These are phyloP conservation scores for Sebastes paucispinis DNA, from an alignment of 2,797 vertebrate genomes.

Conservation along the genomic window DNA sequence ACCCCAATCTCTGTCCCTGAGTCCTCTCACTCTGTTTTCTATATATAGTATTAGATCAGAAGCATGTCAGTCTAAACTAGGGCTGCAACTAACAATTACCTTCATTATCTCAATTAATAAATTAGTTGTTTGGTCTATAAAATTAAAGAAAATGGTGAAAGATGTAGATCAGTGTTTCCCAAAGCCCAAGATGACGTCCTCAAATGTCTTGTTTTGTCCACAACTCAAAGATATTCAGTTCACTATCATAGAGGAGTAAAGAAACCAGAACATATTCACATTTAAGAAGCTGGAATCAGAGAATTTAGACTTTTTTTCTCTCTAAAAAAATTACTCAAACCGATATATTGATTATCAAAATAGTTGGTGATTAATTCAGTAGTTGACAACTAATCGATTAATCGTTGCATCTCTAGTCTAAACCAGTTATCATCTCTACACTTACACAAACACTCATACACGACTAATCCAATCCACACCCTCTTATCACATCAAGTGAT, in stretches of 20 bases:
- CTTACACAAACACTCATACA: not conserved
- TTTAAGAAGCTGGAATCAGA: not conserved
- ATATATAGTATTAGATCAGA: slow-evolving; percentile 5
- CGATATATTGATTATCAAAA: not conserved
- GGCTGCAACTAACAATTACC: too few relatives aligned
- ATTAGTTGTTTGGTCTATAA: too few relatives aligned
- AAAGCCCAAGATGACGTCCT: too few relatives aligned
- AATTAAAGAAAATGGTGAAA: too few relatives aligned
- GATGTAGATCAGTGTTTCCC: too few relatives aligned
- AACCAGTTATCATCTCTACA: not conserved
- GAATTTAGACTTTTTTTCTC: not conserved
- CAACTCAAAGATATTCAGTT: too few relatives aligned
- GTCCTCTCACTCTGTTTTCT: not conserved
- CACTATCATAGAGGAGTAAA: not conserved
- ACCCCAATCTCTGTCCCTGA: not conserved
- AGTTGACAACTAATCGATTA: not conserved
- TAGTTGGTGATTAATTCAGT: not conserved
- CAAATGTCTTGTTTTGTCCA: too few relatives aligned
- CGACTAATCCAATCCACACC: not conserved
- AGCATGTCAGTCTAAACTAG: not conserved
- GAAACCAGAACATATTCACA: not conserved
- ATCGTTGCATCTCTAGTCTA: not conserved
- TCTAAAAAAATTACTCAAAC: not conserved
- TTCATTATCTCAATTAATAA: too few relatives aligned
- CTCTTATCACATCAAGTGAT: slow-evolving; percentile 12